phyloP scores from a whole-genome alignment of 2,888 invertebrate species.

The Didymodactylos carnosus region DNA sequence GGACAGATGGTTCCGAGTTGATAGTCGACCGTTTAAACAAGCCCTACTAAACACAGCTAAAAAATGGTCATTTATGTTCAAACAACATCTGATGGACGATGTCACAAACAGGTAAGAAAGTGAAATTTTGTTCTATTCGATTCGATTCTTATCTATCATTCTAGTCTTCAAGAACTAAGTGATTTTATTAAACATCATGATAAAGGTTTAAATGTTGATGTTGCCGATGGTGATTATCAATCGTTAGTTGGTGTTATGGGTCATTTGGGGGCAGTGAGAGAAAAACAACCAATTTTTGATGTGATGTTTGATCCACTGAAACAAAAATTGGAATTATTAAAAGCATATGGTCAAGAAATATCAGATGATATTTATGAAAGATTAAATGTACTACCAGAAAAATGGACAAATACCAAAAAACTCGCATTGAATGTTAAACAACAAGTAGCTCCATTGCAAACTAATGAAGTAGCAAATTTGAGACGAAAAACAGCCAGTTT shows the following conservation, averaged over 20 bases:
- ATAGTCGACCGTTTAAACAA: slow-evolving; percentile 70
- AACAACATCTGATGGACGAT: slow-evolving; percentile 69
- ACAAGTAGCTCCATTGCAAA: slow-evolving; percentile 78
- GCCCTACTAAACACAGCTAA: slow-evolving; percentile 68
- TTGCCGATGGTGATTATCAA: slow-evolving; percentile 68
- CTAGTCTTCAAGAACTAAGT: slow-evolving; percentile 60
- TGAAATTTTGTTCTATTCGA: slow-evolving; percentile 24
- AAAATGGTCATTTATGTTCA: slow-evolving; percentile 93
- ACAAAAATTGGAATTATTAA: slow-evolving; percentile 71
- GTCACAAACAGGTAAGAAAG: slow-evolving; percentile 47
- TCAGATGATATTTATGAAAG: slow-evolving; percentile 82
- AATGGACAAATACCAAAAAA: slow-evolving; percentile 84
- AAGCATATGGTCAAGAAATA: slow-evolving; percentile 84
- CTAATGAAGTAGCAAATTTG: slow-evolving; percentile 73
- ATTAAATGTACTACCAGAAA: slow-evolving; percentile 61
- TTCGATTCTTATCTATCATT: slow-evolving; percentile 27
- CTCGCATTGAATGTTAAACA: slow-evolving; percentile 71
- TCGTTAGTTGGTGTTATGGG: slow-evolving; percentile 81
- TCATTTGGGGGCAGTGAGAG: slow-evolving; percentile 71
- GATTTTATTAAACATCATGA: slow-evolving; percentile 72
- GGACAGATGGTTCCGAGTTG: slow-evolving; percentile 71
- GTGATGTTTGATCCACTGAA: slow-evolving; percentile 85
- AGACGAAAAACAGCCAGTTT: slow-evolving; percentile 64
- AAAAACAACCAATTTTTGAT: slow-evolving; percentile 63
- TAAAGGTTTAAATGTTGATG: slow-evolving; percentile 57